phyloP scores from a whole-genome alignment of 2,113 vertebrate species.

The Heloderma charlesbogerti region DNA sequence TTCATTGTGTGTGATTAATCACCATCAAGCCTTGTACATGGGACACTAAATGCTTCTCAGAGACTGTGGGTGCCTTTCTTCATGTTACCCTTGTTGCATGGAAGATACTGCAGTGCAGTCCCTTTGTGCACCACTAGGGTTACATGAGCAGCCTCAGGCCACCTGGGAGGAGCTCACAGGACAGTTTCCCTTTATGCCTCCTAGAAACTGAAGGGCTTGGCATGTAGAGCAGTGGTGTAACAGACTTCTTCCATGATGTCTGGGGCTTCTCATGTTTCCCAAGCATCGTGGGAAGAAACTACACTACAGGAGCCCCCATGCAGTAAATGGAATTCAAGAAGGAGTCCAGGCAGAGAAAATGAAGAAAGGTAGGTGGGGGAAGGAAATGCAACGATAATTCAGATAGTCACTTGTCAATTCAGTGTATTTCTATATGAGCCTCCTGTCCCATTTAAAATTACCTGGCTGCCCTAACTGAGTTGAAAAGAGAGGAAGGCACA shows the following conservation, averaged over 20 bases:
- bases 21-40: neutral
- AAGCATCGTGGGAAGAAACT: neutral
- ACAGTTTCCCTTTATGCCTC: neutral
- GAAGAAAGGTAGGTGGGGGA: neutral
- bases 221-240: neutral
- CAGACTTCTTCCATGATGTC: neutral
- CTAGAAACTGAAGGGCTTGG: neutral
- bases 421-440: rapidly evolving
- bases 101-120: neutral
- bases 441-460: conserved; percentile 13
- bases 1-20: neutral
- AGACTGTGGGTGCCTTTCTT: neutral
- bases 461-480: neutral
- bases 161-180: neutral
- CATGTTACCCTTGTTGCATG: neutral
- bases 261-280: neutral
- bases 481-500: neutral
- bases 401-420: neutral
- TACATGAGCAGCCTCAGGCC: neutral
- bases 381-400: neutral
- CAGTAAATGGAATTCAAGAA: neutral
- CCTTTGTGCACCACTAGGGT: neutral
- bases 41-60: neutral
- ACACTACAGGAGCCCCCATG: too few relatives aligned
- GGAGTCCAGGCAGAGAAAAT: neutral